phyloP scores from a whole-genome alignment of 2,888 invertebrate species.

The Adela reaumurella region DNA sequence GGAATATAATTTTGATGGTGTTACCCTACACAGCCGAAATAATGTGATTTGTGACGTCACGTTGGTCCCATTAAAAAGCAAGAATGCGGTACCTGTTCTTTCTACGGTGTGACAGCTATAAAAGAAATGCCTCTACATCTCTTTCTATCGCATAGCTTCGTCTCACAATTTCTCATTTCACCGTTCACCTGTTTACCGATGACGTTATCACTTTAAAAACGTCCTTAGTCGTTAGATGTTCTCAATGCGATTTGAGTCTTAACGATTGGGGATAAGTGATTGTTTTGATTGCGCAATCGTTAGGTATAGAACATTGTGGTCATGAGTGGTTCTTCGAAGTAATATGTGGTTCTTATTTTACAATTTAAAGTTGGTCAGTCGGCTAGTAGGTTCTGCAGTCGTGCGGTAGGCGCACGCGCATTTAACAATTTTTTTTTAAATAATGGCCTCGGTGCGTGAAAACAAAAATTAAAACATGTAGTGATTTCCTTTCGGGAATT shows the following conservation, averaged over 20 bases:
- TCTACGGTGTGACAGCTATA: conserved; percentile 15
- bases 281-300: conserved; percentile 15
- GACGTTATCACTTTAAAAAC: background rate
- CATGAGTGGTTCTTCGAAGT: conserved; percentile 26
- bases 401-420: conserved; percentile 22
- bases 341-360: conserved; percentile 54
- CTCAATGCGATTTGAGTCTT: background rate
- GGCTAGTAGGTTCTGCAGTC: conserved; percentile 45
- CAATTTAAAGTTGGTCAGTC: conserved; percentile 51
- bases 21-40: too few relatives aligned
- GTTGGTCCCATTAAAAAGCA: too few relatives aligned
- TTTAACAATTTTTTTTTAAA: background rate
- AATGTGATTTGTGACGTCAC: too few relatives aligned
- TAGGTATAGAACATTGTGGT: conserved; percentile 23
- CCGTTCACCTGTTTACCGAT: conserved; percentile 55
- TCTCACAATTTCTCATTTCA: conserved; percentile 54
- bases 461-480: background rate
- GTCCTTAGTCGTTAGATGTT: background rate
- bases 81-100: too few relatives aligned
- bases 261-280: conserved; percentile 7
- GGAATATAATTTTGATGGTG: too few relatives aligned
- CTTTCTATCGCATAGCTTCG: conserved; percentile 30
- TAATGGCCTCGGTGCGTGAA: background rate
- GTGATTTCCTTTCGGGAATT: background rate
- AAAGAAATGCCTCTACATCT: conserved; percentile 36